Evolutionary conservation across 2,797 vertebrate genomes (phyloP).

Genomic region (Phrynocephalus guinanensis): DNA sequence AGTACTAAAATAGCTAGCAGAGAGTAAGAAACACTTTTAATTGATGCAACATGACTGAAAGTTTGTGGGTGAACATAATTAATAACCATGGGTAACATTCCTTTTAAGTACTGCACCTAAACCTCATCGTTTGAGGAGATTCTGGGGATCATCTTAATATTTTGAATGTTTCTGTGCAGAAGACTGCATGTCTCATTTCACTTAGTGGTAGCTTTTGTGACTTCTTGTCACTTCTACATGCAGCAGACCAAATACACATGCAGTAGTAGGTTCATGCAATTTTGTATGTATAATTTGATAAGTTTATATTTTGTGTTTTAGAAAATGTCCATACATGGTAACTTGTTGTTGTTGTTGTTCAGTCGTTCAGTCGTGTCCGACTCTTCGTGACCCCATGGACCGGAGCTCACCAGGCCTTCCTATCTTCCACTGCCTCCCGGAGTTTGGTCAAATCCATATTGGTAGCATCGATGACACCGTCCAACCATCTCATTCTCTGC

Average conservation of each 20-base stretch:
- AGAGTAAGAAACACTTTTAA: constrained; percentile 70
- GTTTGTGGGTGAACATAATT: constrained; percentile 19
- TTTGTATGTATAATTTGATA: not conserved
- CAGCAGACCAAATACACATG: not conserved
- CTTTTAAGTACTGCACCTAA: constrained; percentile 55
- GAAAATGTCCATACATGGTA: not conserved
- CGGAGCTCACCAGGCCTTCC: no score
- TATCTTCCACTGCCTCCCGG: no score
- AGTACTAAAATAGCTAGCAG: constrained; percentile 67
- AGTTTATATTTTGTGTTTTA: not conserved
- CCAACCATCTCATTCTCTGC: no score
- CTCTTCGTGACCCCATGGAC: no score
- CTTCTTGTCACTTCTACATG: not conserved
- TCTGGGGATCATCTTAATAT: not conserved
- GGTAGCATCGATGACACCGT: no score
- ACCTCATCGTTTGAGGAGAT: not conserved
- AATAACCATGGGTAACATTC: constrained; percentile 59
- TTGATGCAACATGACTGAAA: constrained; percentile 76
- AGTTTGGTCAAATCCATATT: no score
- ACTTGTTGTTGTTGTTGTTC: not conserved
- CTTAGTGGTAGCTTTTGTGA: not conserved
- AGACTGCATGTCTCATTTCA: not conserved
- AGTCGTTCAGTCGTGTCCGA: no score
- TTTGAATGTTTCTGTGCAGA: not conserved
- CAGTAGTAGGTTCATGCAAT: not conserved